phyloP scores from a whole-genome alignment of 2,888 invertebrate species.

The Pyrochroa serraticornis region DNA sequence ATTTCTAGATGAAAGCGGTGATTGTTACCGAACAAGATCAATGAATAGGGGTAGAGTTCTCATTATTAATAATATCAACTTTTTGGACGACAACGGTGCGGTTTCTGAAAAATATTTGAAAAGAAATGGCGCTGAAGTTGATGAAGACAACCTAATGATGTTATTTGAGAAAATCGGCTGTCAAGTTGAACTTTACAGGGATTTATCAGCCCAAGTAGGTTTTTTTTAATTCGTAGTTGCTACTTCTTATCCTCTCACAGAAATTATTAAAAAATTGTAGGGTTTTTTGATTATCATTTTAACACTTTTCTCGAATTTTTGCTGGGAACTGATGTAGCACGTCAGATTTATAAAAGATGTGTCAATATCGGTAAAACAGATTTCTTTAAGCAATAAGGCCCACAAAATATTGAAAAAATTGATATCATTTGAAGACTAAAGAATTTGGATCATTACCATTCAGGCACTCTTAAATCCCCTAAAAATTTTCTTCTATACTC shows the following conservation, averaged over 20 bases:
- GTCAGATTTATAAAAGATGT: no score
- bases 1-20: no score
- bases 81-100: conserved; percentile 22
- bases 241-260: neutral
- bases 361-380: no score
- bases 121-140: conserved; percentile 62
- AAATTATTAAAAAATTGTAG: neutral
- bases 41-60: conserved; percentile 46
- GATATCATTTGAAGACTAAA: no score
- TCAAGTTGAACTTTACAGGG: conserved; percentile 31
- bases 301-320: no score
- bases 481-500: no score
- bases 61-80: conserved; percentile 53
- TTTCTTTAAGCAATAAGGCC: no score
- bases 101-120: conserved; percentile 24
- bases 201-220: conserved; percentile 30
- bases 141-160: conserved; percentile 63
- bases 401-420: no score
- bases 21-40: conserved; percentile 13
- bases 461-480: no score
- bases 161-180: conserved; percentile 66
- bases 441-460: no score
- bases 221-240: neutral
- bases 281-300: no score
- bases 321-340: no score